Evolutionary conservation across 2,113 vertebrate species (phyloP), one percentile per base, ranked within the genome.

Genomic region (Amphiprion percula): DNA sequence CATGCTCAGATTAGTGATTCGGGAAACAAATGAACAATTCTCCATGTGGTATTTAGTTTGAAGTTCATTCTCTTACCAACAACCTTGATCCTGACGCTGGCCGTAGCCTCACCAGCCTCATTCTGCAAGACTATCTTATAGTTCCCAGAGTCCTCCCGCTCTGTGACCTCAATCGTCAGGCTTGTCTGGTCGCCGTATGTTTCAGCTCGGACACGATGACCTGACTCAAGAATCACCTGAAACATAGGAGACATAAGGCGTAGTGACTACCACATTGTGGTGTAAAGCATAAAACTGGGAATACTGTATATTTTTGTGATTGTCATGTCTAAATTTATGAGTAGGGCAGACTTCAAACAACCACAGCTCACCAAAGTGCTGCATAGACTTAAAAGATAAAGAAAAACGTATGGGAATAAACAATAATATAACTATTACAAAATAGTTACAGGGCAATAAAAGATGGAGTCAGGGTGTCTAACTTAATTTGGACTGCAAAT

Each of bases 121-220:
- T 99, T 99, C 91, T 99, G 98, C 58, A 99, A 91, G 6, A 95
- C 94, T 56, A 99, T 97, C 82, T 97, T 95, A 86, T 99, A 99
- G 87, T 95, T 91, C 5, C 97, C 98, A 0, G 95, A 94, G 81
- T 99, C 98, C 0, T 99, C 98, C 62, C 95, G 95, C 89, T 99
- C 98, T 15, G 97, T 97, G 33, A 95, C 10, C 0, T 99, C 98
- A 77, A 99, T 99, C 33, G 97, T 97, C 86, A 99, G 92, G 19
- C 95, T 96, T 63, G 97, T 98, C 73, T 97, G 98, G 82, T 99
- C 98, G 0, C 96, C 89, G 10, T 96, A 97, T 0, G 95, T 95
- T 83, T 99, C 98, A 77, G 97, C 94, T 10, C 94, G 94, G 71
- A 98, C 96, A 26, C 97, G 96, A 56, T 95, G 93, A 4, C 96